Conservation (phyloP, 2,113 vertebrate genomes). For the Dicrurus megarhynchus region DNA sequence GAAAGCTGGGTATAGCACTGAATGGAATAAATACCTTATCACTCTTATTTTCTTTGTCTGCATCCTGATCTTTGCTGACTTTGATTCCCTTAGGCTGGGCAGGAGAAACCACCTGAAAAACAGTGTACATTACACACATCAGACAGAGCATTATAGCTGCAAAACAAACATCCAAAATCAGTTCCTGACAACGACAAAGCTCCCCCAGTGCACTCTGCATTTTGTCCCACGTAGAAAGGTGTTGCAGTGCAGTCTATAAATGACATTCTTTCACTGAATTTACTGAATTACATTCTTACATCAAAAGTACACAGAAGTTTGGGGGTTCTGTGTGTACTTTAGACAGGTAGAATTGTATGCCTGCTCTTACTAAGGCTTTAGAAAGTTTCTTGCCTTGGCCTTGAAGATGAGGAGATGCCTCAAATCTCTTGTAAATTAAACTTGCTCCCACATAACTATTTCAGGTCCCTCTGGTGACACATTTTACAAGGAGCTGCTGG, state of each 20-base stretch:
- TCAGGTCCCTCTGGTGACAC: not conserved
- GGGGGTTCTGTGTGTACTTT: not conserved
- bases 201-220: not conserved
- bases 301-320: not conserved
- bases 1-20: not conserved
- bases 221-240: not conserved
- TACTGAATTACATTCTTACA: not conserved
- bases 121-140: not conserved
- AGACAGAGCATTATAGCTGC: not conserved
- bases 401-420: not conserved
- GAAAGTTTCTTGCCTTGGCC: not conserved
- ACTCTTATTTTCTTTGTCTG: constrained; percentile 31
- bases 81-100: constrained; percentile 54
- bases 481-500: not conserved
- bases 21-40: constrained; percentile 68
- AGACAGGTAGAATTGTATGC: not conserved
- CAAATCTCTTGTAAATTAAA: not conserved
- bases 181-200: not conserved
- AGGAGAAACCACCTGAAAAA: constrained; percentile 60
- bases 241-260: not conserved
- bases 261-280: not conserved
- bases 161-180: not conserved
- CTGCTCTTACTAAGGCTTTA: not conserved
- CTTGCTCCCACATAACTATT: not conserved
- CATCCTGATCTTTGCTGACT: constrained; percentile 16